These are phyloP conservation scores for Sminthopsis crassicaudata DNA, from an alignment of 2,113 vertebrate genomes.

Conservation along the genomic window DNA sequence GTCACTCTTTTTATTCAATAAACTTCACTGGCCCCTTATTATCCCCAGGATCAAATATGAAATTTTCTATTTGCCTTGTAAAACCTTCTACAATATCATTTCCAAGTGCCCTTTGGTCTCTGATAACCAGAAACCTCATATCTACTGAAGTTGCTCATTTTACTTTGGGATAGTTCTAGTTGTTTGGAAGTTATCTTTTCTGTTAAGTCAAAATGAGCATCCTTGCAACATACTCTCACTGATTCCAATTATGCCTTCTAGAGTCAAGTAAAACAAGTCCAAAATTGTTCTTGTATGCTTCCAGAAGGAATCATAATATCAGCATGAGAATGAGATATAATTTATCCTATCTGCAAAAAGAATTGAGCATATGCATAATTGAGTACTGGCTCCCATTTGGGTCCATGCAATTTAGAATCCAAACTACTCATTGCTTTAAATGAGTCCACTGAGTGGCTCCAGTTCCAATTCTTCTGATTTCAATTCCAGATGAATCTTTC, in stretches of 20 bases:
- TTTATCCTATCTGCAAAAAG: background rate
- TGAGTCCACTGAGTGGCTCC: background rate
- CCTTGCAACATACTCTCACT: background rate
- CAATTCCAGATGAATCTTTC: background rate
- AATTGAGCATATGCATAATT: background rate
- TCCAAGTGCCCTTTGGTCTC: background rate
- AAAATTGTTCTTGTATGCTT: background rate
- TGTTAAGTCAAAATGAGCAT: background rate
- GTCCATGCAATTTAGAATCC: background rate
- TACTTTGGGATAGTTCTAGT: background rate
- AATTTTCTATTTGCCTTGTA: background rate
- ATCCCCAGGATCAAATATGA: background rate
- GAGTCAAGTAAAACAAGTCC: background rate
- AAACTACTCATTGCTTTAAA: background rate
- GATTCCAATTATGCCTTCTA: background rate
- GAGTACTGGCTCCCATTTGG: background rate
- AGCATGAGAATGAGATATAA: background rate
- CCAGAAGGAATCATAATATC: background rate
- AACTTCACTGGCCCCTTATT: background rate
- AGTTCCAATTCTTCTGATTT: background rate
- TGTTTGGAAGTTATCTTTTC: background rate
- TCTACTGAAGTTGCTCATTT: background rate
- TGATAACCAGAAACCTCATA: background rate
- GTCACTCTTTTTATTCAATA: background rate
- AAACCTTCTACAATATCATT: background rate